Conservation (phyloP, 2,888 invertebrate species). For the Drosophila lacicola region DNA sequence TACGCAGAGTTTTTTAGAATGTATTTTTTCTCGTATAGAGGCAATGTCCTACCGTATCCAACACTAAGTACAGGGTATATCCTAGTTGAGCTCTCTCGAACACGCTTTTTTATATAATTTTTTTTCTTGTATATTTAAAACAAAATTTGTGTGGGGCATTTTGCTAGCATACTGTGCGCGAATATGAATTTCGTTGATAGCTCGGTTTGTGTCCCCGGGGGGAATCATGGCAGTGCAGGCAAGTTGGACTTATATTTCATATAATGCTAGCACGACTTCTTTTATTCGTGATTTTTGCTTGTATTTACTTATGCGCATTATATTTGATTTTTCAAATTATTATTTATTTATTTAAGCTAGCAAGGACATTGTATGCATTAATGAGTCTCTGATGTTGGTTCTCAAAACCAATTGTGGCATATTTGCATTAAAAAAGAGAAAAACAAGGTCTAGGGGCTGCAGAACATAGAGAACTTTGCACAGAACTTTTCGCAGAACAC, state of each 20-base stretch:
- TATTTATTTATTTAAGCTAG: constrained; percentile 11
- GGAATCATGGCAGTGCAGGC: constrained; percentile 8
- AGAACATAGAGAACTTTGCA: background rate
- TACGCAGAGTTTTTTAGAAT: no score
- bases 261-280: constrained; percentile 20
- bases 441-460: no score
- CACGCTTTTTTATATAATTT: background rate
- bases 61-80: background rate
- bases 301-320: constrained; percentile 14
- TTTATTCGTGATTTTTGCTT: background rate
- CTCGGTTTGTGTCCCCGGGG: constrained; percentile 22
- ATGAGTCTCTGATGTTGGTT: constrained; percentile 8
- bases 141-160: constrained; percentile 34
- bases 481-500: no score
- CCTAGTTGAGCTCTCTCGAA: background rate
- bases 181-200: constrained; percentile 55
- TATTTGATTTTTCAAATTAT: background rate
- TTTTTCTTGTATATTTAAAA: constrained; percentile 11
- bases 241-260: constrained; percentile 8
- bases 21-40: no score
- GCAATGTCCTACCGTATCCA: background rate
- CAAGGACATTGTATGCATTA: constrained; percentile 15
- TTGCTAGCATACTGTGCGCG: constrained; percentile 58
- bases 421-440: background rate
- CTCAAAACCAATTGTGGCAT: background rate